Percentiles rank a stretch among this genome's conserved stretches.
phyloP scores from a whole-genome alignment of 1,140 invertebrate genomes.

The Araneus ventricosus region DNA sequence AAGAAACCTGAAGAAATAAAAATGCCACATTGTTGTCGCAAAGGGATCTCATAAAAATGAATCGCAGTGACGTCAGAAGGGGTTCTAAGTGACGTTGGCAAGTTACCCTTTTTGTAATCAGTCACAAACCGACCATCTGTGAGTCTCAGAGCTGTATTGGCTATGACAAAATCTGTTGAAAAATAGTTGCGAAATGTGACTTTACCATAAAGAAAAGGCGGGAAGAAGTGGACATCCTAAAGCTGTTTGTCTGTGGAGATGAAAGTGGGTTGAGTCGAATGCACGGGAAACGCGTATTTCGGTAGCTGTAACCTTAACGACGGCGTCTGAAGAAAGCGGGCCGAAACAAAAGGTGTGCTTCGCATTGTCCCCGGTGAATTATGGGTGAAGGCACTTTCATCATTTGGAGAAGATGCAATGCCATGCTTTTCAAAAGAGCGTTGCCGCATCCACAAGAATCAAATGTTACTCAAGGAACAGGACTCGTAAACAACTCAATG shows the following conservation, averaged over 20 bases:
- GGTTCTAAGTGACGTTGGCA: too few relatives aligned
- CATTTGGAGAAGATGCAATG: not conserved
- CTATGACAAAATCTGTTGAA: too few relatives aligned
- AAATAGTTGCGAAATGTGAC: too few relatives aligned
- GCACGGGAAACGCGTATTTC: conserved; percentile 3
- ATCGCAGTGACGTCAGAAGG: too few relatives aligned
- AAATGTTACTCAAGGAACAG: not conserved
- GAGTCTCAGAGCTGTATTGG: too few relatives aligned
- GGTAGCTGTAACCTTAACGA: not conserved
- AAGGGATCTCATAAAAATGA: too few relatives aligned
- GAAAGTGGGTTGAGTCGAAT: not conserved
- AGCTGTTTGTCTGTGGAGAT: not conserved
- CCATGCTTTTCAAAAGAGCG: not conserved
- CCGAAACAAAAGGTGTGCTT: not conserved
- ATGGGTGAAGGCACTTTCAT: conserved; percentile 23
- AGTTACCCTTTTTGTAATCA: too few relatives aligned
- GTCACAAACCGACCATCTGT: too few relatives aligned
- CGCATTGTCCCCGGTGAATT: conserved; percentile 31
- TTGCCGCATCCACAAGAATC: not conserved
- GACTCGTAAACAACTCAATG: not conserved
- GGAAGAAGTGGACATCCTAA: not conserved
- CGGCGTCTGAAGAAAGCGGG: not conserved
- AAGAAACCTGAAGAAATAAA: too few relatives aligned
- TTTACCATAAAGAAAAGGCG: not conserved
- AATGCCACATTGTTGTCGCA: too few relatives aligned